These are phyloP conservation scores for Phrynosoma blainvillii DNA, from an alignment of 2,113 vertebrate genomes.

Conservation along the genomic window DNA sequence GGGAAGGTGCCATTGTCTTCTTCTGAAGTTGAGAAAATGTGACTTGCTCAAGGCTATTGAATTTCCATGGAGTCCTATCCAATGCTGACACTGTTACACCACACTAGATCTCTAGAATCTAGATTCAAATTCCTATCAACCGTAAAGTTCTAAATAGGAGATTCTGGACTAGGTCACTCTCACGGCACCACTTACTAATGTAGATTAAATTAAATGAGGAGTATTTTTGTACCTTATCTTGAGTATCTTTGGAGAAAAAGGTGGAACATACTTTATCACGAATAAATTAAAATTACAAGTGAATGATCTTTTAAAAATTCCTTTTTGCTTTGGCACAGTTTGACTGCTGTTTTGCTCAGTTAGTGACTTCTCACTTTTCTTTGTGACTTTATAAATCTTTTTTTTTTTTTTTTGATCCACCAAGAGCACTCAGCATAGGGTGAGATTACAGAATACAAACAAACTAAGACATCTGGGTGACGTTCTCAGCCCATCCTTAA, in stretches of 20 bases:
- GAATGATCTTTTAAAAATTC: background rate
- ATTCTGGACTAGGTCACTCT: too few relatives aligned
- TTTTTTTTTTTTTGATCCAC: background rate
- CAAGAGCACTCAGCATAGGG: background rate
- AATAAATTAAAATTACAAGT: background rate
- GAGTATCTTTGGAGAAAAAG: background rate
- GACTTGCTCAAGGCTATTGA: too few relatives aligned
- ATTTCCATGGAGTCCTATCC: too few relatives aligned
- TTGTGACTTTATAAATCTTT: background rate
- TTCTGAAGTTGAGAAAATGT: too few relatives aligned
- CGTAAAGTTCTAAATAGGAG: too few relatives aligned
- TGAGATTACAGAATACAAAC: conserved; percentile 16
- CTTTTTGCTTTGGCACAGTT: background rate
- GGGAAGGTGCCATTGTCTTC: too few relatives aligned
- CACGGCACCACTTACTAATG: too few relatives aligned
- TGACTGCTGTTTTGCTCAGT: background rate
- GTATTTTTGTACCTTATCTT: background rate
- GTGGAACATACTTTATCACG: background rate
- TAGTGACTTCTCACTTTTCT: background rate
- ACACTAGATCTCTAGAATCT: too few relatives aligned
- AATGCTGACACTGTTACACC: too few relatives aligned
- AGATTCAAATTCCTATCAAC: too few relatives aligned
- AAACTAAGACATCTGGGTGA: conserved; percentile 15
- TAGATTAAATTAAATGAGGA: background rate
- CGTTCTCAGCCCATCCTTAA: background rate